Conservation (phyloP, 2,888 invertebrate species). For the Amiota mariae region DNA sequence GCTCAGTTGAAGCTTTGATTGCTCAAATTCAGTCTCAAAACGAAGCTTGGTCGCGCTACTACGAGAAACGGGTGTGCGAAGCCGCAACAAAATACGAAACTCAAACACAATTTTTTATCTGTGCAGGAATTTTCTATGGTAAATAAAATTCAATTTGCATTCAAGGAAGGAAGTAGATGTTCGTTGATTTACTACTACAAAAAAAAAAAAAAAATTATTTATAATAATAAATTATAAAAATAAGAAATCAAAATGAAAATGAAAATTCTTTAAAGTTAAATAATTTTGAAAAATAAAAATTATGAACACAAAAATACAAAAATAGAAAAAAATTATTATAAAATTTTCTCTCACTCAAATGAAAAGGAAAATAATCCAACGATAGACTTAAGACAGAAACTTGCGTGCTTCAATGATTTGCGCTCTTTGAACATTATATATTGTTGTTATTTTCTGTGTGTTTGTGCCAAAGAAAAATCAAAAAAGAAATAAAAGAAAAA, state of each 20-base stretch:
- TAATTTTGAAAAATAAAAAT: constrained; percentile 1
- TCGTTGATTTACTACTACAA: background rate
- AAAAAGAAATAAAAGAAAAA: background rate
- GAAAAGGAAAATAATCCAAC: constrained; percentile 40
- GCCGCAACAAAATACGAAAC: constrained; percentile 46
- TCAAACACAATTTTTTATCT: constrained; percentile 41
- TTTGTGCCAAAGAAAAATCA: background rate
- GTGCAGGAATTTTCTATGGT: constrained; percentile 34
- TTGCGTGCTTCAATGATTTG: constrained; percentile 50
- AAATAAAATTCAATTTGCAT: background rate
- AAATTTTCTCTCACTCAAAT: constrained; percentile 29
- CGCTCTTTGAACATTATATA: background rate
- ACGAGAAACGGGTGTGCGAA: constrained; percentile 47
- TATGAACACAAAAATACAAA: no score
- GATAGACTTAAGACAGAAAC: constrained; percentile 65
- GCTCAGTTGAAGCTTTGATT: no score
- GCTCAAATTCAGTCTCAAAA: constrained; percentile 59
- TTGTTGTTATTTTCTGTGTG: constrained; percentile 20
- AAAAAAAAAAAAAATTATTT: constrained; percentile 25
- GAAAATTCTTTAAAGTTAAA: constrained; percentile 26
- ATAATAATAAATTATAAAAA: constrained; percentile 1
- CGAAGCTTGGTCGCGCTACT: constrained; percentile 66
- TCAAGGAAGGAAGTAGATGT: no score
- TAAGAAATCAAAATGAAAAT: constrained; percentile 32
- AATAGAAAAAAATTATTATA: background rate